phyloP scores from a whole-genome alignment of 2,888 invertebrate species.

The Ariolimax columbianus region DNA sequence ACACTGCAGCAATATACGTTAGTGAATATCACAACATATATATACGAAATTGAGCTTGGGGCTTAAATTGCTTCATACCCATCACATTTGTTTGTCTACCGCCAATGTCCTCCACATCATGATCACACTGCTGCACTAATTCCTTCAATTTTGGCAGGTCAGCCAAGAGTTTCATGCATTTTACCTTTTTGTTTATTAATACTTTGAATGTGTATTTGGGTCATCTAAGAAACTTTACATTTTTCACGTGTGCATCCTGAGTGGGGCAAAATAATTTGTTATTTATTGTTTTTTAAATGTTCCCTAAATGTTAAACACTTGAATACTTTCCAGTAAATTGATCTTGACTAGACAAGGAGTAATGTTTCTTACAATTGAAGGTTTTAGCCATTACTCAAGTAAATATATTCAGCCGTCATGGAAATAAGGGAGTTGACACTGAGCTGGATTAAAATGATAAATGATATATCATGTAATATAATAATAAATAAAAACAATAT shows the following conservation, averaged over 20 bases:
- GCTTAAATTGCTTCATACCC: background rate
- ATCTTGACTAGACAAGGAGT: no score
- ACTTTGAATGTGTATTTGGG: background rate
- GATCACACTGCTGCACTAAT: background rate
- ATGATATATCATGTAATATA: no score
- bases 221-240: background rate
- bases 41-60: background rate
- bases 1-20: background rate
- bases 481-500: no score
- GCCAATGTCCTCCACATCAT: background rate
- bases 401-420: no score
- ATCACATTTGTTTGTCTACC: background rate
- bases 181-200: background rate
- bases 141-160: background rate
- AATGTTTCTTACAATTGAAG: no score
- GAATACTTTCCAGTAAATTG: no score
- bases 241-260: background rate
- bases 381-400: no score
- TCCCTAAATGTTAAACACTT: no score
- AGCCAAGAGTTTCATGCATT: background rate
- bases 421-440: no score
- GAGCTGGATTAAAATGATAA: no score
- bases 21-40: background rate
- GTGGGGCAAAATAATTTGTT: background rate
- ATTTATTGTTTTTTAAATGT: no score